Evolutionary conservation across 1,140 invertebrate species (phyloP), one percentile per base, ranked within the genome.

Genomic region (Centruroides vittatus): DNA sequence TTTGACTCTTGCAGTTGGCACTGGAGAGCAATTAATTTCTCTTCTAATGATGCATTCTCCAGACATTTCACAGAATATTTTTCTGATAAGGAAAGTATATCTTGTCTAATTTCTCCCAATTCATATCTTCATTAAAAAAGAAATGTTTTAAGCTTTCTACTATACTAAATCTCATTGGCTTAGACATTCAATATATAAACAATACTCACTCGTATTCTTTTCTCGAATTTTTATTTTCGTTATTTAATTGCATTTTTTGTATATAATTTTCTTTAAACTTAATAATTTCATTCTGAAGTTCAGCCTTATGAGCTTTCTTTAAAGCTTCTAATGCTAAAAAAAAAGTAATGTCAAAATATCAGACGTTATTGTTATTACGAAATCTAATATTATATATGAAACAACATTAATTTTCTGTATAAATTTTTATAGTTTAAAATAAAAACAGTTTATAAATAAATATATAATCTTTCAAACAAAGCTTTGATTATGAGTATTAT

Each of bases 21-120:
- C n/a, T 81, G 84, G 58, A 87, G 78, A 41, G 79, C 74, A 57
- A 85, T 82, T 35, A 93, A 78, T 70, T 89, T 84, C 72, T 93
- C 89, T 69, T 92, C 88, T 50, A 93, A 73, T 34, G 85, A 82
- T 1, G 89, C 87, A 11, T 88, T 87, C 73, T 94, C 89, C 54
- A 93, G 81, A 74, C 91, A 93, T 72, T 93, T 94, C 9, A 88
- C 82, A 2, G 89, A 92, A 74, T 93, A 91, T 69, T 91, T 88
- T 65, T 93, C 86, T 1, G 88, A 90, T 55, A 95, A 77, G 12
- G 88, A 88, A 34, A 90, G 75, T 68, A 95, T 86, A 73, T 93
- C 89, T 64, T 82, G 80, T 63, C 86, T 85, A 56, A 93, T 86
- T 71, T 87, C 85, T 67, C 86, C 83, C 79, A 90, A 84, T 73